These are phyloP conservation scores for Orthosia cruda DNA, from an alignment of 2,888 invertebrate genomes.

Conservation along the genomic window DNA sequence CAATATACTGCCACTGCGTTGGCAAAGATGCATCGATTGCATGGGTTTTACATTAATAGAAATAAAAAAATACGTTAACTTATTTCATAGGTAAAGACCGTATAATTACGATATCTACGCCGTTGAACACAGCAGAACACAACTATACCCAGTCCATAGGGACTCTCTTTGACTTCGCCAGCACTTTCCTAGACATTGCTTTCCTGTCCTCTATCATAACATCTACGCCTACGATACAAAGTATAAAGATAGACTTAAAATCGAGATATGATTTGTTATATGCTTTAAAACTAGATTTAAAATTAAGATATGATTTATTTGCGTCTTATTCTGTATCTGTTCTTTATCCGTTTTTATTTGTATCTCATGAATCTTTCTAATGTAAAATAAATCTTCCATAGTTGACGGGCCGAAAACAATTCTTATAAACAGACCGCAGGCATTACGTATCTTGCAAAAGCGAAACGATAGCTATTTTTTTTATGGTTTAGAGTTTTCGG, in stretches of 20 bases:
- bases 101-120: not conserved
- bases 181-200: slow-evolving; percentile 18
- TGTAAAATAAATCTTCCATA: slow-evolving; percentile 13
- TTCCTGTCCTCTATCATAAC: slow-evolving; percentile 1
- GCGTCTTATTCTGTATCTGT: slow-evolving; percentile 17
- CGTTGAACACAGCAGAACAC: slow-evolving; percentile 3
- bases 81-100: no score
- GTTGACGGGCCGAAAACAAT: not conserved
- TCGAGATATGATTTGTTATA: not conserved
- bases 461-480: no score
- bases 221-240: not conserved
- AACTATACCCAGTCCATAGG: slow-evolving; percentile 18
- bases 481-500: no score
- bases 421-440: not conserved
- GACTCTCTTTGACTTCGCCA: slow-evolving; percentile 41
- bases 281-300: not conserved
- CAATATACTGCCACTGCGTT: no score
- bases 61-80: no score
- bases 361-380: slow-evolving; percentile 32
- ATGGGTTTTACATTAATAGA: no score
- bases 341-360: slow-evolving; percentile 22
- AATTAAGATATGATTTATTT: slow-evolving; percentile 10
- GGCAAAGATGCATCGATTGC: no score
- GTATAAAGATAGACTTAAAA: slow-evolving; percentile 13
- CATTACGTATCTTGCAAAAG: not conserved